A percentile compares a stretch with the other conserved stretches of the same genome.
These are phyloP conservation scores for Danaus chrysippus DNA, from an alignment of 2,888 invertebrate genomes.

Conservation along the genomic window DNA sequence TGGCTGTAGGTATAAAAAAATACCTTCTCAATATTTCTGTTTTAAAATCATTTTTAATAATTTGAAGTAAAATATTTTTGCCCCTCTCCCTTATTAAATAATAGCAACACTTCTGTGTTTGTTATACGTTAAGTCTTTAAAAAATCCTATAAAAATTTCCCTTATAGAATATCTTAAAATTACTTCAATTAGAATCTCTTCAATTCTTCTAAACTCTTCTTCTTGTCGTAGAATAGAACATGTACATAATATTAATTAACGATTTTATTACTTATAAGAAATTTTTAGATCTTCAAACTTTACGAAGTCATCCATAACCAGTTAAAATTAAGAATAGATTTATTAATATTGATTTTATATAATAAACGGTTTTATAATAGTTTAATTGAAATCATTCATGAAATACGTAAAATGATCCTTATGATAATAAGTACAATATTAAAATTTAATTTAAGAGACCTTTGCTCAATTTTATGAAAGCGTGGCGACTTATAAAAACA, in stretches of 20 bases:
- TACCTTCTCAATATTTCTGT: no score
- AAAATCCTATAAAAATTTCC: neutral
- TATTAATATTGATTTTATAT: constrained; percentile 13
- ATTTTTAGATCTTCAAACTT: constrained; percentile 19
- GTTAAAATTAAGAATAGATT: constrained; percentile 14
- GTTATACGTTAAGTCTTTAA: no score
- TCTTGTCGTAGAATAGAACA: constrained; percentile 77
- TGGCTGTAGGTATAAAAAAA: no score
- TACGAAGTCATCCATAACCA: constrained; percentile 12
- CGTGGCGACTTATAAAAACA: constrained; percentile 30
- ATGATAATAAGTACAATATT: constrained; percentile 69
- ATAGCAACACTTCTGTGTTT: no score
- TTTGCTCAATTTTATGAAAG: constrained; percentile 72
- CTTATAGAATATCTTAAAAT: constrained; percentile 15
- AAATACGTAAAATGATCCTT: constrained; percentile 45
- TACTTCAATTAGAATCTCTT: constrained; percentile 27
- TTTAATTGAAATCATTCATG: constrained; percentile 15
- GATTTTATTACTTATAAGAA: constrained; percentile 73
- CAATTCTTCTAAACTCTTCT: constrained; percentile 31
- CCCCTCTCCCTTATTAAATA: no score
- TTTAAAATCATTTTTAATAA: no score
- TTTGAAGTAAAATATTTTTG: no score
- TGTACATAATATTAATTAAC: constrained; percentile 59
- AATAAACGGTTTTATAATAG: constrained; percentile 10
- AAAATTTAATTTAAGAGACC: constrained; percentile 64